Base-by-base conservation (phyloP, 2,113 vertebrate genomes). In the Xyrauchen texanus region DNA sequence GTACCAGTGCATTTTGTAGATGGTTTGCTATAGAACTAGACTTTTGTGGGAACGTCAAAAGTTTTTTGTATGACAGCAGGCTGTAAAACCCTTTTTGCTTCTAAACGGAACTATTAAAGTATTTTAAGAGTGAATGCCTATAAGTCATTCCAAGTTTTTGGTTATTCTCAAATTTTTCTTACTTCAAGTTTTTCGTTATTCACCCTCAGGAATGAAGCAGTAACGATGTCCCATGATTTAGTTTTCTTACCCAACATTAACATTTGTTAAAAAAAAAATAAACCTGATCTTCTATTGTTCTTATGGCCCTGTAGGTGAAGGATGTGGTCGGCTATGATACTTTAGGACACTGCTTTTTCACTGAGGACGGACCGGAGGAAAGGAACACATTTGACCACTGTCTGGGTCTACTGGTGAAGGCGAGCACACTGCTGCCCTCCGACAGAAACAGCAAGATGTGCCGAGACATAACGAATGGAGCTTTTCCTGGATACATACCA, bases 331-430 rank as follows among this genome's bases (percentile, higher is more conserved):
- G 98, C 53, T 99, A 98, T 4, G 89, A 99, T 57, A 89, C 91
- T 0, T 81, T 99, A 70, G 98, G 98, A 1, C 98, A 99, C 76
- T 99, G 98, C 76, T 99, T 96, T 88, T 99, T 99, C 78, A 98
- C 94, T 0, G 98, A 99, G 83, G 98, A 99, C 0, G 98, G 98
- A 0, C 94, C 98, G 0, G 98, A 99, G 72, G 96, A 99, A 62
- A 94, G 98, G 77, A 99, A 99, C 86, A 98, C 97, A 0, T 99
- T 99, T 13, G 93, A 97, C 57, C 98, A 99, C 88, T 99, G 98
- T 60, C 93, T 99, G 0, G 97, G 98, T 4, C 92, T 99, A 55
- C 91, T 98, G 77, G 91, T 98, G 1, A 95, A 96, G 63, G 90
- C 98, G 0, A 95, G 97, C 13, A 97, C 96, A 0, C 92, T 99